These are phyloP conservation scores for Venustaconcha ellipsiformis DNA, from an alignment of 1,140 invertebrate species.

Conservation along the genomic window DNA sequence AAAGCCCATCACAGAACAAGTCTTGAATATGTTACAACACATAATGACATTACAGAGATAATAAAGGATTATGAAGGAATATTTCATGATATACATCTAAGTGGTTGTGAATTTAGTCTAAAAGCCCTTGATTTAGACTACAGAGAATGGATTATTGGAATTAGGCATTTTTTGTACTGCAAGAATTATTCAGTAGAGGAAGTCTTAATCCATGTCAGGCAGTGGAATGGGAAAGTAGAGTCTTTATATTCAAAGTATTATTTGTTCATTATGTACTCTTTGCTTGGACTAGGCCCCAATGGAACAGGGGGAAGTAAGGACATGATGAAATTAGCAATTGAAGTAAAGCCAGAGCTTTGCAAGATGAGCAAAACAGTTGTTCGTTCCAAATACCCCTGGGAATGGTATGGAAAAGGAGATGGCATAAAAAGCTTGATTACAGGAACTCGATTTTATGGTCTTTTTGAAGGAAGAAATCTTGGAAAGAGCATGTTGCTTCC, in stretches of 20 bases:
- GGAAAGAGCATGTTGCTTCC: neutral
- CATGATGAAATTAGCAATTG: constrained; percentile 18
- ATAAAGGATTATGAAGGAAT: constrained; percentile 25
- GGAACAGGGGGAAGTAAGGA: constrained; percentile 24
- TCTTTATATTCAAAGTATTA: constrained; percentile 33
- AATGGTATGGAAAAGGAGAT: constrained; percentile 34
- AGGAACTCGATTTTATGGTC: constrained; percentile 15
- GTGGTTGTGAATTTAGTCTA: constrained; percentile 2
- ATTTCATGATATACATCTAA: constrained; percentile 12
- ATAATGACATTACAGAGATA: constrained; percentile 16
- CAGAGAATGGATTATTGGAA: constrained; percentile 39
- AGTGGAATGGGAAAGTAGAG: constrained; percentile 23
- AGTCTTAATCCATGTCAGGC: constrained; percentile 19
- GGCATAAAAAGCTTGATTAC: constrained; percentile 29
- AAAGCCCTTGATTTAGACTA: constrained; percentile 36
- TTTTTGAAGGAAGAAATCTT: constrained; percentile 9
- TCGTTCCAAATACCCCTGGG: constrained; percentile 21
- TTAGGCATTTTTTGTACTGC: constrained; percentile 17
- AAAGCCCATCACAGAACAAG: neutral
- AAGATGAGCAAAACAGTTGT: constrained; percentile 23
- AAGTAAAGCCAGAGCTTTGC: constrained; percentile 23
- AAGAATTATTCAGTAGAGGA: constrained; percentile 25
- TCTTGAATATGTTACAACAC: constrained; percentile 16
- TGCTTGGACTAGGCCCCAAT: constrained; percentile 29
- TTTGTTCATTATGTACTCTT: constrained; percentile 25